These are phyloP conservation scores for Xylophagus ater DNA, from an alignment of 2,888 invertebrate genomes.

Conservation along the genomic window DNA sequence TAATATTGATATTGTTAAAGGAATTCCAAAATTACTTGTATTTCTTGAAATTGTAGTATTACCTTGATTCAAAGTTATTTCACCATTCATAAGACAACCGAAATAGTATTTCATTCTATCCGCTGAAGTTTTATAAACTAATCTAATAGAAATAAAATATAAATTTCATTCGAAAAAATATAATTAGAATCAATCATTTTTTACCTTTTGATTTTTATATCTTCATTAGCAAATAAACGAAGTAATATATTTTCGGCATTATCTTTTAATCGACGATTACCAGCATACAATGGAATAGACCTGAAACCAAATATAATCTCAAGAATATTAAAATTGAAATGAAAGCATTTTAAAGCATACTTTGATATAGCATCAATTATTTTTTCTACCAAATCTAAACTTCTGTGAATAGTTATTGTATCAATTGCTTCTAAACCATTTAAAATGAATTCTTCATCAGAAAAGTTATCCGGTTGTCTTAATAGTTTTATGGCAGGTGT, in stretches of 20 bases:
- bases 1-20: slow-evolving; percentile 27
- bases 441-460: slow-evolving; percentile 18
- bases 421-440: slow-evolving; percentile 17
- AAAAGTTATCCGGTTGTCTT: slow-evolving; percentile 13
- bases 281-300: slow-evolving; percentile 20
- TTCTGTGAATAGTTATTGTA: slow-evolving; percentile 27
- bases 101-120: slow-evolving; percentile 27
- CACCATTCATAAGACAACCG: slow-evolving; percentile 28
- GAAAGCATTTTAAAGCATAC: slow-evolving; percentile 6
- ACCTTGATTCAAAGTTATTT: slow-evolving; percentile 21
- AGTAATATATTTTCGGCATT: slow-evolving; percentile 25
- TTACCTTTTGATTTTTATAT: slow-evolving; percentile 20
- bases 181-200: neutral
- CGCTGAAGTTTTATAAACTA: slow-evolving; percentile 7
- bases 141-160: neutral
- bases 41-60: slow-evolving; percentile 21
- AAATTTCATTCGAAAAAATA: neutral
- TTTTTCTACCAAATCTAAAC: slow-evolving; percentile 22
- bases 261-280: slow-evolving; percentile 20
- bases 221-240: slow-evolving; percentile 24
- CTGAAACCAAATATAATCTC: slow-evolving; percentile 12
- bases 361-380: slow-evolving; percentile 23
- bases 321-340: neutral
- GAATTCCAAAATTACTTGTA: slow-evolving; percentile 27
- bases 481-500: slow-evolving; percentile 19